Evolutionary conservation across 1,140 invertebrate genomes (phyloP), one percentile per base, ranked within the genome.

Genomic region (Hycleus phaleratus): DNA sequence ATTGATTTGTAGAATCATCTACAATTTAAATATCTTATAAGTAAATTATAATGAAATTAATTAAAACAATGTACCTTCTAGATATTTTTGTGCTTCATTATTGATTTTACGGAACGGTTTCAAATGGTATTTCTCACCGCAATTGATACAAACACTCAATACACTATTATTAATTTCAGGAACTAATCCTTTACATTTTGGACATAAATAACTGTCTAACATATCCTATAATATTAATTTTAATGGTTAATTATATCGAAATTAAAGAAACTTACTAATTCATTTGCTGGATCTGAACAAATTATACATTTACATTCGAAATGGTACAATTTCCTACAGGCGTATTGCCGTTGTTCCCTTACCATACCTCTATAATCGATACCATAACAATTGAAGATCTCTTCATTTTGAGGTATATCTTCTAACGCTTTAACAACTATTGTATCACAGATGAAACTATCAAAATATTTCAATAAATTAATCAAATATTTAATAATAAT

Each of bases 311-410:
- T 67, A 64, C 73, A 74, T 49, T 65, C 60, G 53, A 74, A 73
- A 57, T 64, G 55, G 60, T 72, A 72, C 40, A 68, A 57, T 48
- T 63, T 61, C 24, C 49, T 59, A 26, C 70, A 67, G 9, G 58
- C 48, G 38, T 61, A 59, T 54, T 71, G 69, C 48, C 73, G 58
- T 12, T 66, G 57, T 45, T 62, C 54, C 47, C 49, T 65, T 26
- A 51, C 58, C 54, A 62, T 61, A 11, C 52, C 62, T 9, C 68
- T 47, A 55, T 68, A 73, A 62, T 70, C 61, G 7, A 69, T 63
- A 24, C 71, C 72, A 49, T 74, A 74, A 59, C 70, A 72, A 64
- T 74, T 74, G 43, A 66, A 69, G 25, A 74, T 63, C 61, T 74
- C 72, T 49, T 69, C 68, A 38, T 64, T 65, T 61, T 65, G 47